Percentiles rank a stretch among this genome's conserved stretches.
phyloP scores from a whole-genome alignment of 2,888 invertebrate species.

The Heliconius hortense region DNA sequence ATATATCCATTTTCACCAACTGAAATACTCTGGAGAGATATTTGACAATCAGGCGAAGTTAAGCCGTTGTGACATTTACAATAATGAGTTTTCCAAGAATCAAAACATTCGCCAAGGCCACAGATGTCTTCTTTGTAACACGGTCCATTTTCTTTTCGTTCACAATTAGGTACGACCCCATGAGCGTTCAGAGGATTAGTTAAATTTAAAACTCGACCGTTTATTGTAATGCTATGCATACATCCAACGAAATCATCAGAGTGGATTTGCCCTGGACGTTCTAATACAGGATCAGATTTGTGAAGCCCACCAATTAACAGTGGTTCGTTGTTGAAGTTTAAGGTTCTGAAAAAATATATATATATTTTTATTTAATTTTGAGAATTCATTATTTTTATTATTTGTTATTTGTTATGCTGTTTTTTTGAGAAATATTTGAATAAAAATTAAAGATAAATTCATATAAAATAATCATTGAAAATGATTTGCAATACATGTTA shows the following conservation, averaged over 20 bases:
- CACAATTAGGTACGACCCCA: slow-evolving; percentile 89
- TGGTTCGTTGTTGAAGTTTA: slow-evolving; percentile 95
- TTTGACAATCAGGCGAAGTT: slow-evolving; percentile 90
- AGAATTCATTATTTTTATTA: too few relatives aligned
- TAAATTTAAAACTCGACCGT: slow-evolving; percentile 91
- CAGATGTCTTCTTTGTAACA: slow-evolving; percentile 83
- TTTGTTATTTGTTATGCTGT: too few relatives aligned
- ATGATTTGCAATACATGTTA: too few relatives aligned
- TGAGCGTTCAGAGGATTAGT: slow-evolving; percentile 88
- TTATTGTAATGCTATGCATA: slow-evolving; percentile 93
- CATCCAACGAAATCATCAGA: slow-evolving; percentile 97
- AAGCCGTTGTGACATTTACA: slow-evolving; percentile 87
- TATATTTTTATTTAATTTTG: neutral
- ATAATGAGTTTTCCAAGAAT: slow-evolving; percentile 90
- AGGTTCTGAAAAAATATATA: slow-evolving; percentile 85
- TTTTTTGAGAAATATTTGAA: too few relatives aligned
- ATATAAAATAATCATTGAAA: too few relatives aligned
- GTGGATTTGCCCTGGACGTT: slow-evolving; percentile 94
- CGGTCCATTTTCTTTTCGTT: slow-evolving; percentile 84
- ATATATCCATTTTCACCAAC: slow-evolving; percentile 90
- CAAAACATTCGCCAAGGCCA: slow-evolving; percentile 87
- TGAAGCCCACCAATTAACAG: slow-evolving; percentile 92
- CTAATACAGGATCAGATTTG: slow-evolving; percentile 92
- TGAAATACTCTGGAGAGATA: slow-evolving; percentile 89
- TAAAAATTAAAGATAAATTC: too few relatives aligned